Base-by-base conservation (phyloP, 2,888 invertebrate species). In the Pharmacophagus antenor region DNA sequence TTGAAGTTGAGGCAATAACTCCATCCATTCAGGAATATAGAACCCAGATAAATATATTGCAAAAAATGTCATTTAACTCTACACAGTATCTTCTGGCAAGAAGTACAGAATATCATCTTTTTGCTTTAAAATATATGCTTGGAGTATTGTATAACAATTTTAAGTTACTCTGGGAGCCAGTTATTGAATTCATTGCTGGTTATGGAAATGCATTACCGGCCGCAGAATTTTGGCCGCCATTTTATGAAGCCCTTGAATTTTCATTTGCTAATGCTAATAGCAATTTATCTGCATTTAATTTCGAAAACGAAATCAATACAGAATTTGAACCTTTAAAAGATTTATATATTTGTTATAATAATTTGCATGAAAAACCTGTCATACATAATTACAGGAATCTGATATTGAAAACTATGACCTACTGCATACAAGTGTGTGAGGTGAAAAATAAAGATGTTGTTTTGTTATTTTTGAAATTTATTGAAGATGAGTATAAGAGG, bases 121-220 rank as follows among this genome's bases (percentile, higher is more conserved):
- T 95, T 70, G 93, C 95, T 0, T 76, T 99, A 20, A 92, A 94
- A 63, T 97, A 95, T 72, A 91, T 98, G 71, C 91, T 98, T 31
- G 97, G 98, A 1, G 92, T 94, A 62, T 86, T 98, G 52, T 96
- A 95, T 79, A 91, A 95, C 20, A 98, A 98, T 79, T 98, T 99
- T 73, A 95, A 96, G 68, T 87, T 97, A 15, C 79, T 99, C 0
- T 98, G 98, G 98, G 95, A 95, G 63, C 97, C 98, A 0, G 91
- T 95, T 0, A 89, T 92, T 17, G 93, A 95, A 72, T 91, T 97
- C 44, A 93, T 98, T 50, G 92, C 94, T 1, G 92, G 94, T 0
- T 95, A 95, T 76, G 95, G 96, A 0, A 92, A 91, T 70, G 91
- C 92, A 0, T 79, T 95, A 71, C 74, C 88, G 0, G 72, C 84